phyloP scores from a whole-genome alignment of 2,113 vertebrate genomes.

The Setophaga kirtlandii region DNA sequence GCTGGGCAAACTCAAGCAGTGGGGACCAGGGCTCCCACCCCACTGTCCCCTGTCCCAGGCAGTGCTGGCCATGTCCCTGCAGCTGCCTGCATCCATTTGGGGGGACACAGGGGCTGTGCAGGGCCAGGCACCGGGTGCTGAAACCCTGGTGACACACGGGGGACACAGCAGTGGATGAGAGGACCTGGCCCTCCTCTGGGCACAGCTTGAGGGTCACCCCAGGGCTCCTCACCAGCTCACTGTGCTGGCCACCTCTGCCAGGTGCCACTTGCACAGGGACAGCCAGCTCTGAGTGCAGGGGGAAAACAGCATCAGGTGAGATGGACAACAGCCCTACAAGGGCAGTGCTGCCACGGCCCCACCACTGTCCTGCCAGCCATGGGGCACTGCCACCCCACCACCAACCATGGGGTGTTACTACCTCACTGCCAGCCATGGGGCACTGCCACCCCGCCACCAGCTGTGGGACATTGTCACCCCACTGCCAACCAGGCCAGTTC shows the following conservation, averaged over 20 bases:
- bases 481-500: background rate
- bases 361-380: background rate
- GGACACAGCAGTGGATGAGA: background rate
- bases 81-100: background rate
- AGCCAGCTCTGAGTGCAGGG: background rate
- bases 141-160: background rate
- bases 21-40: background rate
- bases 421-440: background rate
- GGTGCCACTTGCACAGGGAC: background rate
- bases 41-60: background rate
- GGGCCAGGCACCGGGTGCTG: fast-evolving
- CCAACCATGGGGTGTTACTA: background rate
- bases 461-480: background rate
- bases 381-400: fast-evolving
- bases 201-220: background rate
- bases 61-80: background rate
- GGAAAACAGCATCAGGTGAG: background rate
- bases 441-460: background rate
- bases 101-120: fast-evolving
- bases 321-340: background rate
- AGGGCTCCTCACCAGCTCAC: background rate
- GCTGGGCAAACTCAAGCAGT: background rate
- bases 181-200: background rate
- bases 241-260: background rate
- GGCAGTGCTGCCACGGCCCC: background rate